Percentiles rank a stretch among this genome's conserved stretches.
phyloP scores from a whole-genome alignment of 2,888 invertebrate species.

The Apodemia zela region DNA sequence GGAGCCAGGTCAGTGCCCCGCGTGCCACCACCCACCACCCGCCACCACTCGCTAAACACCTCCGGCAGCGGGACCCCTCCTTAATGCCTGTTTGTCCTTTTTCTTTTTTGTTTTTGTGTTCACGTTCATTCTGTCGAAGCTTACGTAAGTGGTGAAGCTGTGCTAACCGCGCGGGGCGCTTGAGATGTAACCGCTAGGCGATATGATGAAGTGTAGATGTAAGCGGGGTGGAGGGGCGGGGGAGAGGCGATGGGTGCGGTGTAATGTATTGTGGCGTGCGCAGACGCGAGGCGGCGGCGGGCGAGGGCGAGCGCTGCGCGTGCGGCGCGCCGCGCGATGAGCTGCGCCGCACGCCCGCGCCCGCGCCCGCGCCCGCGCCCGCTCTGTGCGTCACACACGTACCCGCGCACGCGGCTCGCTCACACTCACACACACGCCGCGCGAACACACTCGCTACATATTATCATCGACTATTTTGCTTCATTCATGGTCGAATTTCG shows the following conservation, averaged over 20 bases:
- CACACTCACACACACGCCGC: slow-evolving; percentile 15
- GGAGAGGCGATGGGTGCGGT: too few species aligned
- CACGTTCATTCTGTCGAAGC: neutral
- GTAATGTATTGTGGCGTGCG: slow-evolving; percentile 26
- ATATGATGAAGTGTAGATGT: neutral
- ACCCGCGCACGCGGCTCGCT: slow-evolving; percentile 21
- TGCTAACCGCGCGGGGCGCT: slow-evolving; percentile 31
- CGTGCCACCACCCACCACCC: slow-evolving; percentile 85
- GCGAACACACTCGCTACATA: too few species aligned
- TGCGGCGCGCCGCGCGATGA: slow-evolving; percentile 44
- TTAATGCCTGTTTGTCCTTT: slow-evolving; percentile 23
- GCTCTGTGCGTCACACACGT: slow-evolving; percentile 21
- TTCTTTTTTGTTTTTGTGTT: slow-evolving; percentile 20
- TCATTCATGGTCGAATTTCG: too few species aligned
- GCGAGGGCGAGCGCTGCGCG: slow-evolving; percentile 45
- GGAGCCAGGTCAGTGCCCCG: slow-evolving; percentile 84
- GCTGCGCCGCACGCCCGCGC: slow-evolving; percentile 24
- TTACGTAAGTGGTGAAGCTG: slow-evolving; percentile 15
- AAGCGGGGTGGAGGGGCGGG: slow-evolving; percentile 24
- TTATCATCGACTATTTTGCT: too few species aligned
- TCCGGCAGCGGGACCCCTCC: slow-evolving; percentile 19
- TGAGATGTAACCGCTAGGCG: slow-evolving; percentile 27
- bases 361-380: too few species aligned
- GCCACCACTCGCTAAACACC: slow-evolving; percentile 82
- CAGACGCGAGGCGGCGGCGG: slow-evolving; percentile 29